phyloP scores from a whole-genome alignment of 2,888 invertebrate species.

The Sussaba pulchella region DNA sequence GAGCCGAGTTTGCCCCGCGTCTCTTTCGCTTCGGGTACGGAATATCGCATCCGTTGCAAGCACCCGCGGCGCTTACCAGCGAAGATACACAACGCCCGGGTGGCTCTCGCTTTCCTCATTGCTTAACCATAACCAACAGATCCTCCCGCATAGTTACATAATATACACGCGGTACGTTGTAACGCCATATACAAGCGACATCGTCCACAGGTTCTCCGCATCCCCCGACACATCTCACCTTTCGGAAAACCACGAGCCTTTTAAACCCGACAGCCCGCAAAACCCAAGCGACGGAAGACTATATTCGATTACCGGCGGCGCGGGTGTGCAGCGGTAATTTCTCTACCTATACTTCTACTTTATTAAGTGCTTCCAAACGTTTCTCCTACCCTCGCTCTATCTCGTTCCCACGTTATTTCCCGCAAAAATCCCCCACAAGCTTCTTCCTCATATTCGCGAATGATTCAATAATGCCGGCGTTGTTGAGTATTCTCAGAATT shows the following conservation, averaged over 20 bases:
- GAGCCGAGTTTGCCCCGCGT: constrained; percentile 18
- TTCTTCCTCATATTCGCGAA: constrained; percentile 26
- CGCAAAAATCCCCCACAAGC: not conserved
- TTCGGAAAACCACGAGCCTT: constrained; percentile 52
- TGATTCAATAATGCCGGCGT: constrained; percentile 45
- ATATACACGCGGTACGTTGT: constrained; percentile 2
- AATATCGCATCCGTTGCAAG: constrained; percentile 15
- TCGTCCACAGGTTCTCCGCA: constrained; percentile 30
- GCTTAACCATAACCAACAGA: too few species aligned
- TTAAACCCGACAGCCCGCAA: constrained; percentile 17
- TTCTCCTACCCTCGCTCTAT: constrained; percentile 20
- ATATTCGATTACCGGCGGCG: constrained; percentile 63
- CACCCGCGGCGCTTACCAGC: constrained; percentile 51
- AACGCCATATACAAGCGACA: constrained; percentile 41
- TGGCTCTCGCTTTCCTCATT: constrained; percentile 21
- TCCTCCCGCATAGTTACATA: constrained; percentile 24
- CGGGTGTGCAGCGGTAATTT: constrained; percentile 45
- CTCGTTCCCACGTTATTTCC: constrained; percentile 59
- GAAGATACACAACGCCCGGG: constrained; percentile 20
- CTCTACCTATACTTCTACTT: constrained; percentile 57
- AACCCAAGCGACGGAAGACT: constrained; percentile 41
- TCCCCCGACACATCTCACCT: constrained; percentile 33
- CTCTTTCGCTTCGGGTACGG: constrained; percentile 30
- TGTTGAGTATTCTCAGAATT: constrained; percentile 29
- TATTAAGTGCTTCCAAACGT: constrained; percentile 59